phyloP scores from a whole-genome alignment of 2,113 vertebrate genomes.

The Heterotilapia buettikoferi region DNA sequence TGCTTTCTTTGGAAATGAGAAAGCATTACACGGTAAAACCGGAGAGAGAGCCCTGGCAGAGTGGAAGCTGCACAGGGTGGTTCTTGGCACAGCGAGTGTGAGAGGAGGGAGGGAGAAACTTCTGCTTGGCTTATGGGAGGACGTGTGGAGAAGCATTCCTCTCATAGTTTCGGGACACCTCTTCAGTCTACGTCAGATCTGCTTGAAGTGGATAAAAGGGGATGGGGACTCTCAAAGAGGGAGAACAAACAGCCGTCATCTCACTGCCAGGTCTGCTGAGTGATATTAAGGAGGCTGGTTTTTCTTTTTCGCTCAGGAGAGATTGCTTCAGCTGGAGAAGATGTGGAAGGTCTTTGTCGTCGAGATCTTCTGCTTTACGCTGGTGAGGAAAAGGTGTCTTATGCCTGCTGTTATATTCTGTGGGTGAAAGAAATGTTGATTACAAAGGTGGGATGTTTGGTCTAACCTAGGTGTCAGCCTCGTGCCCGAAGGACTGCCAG shows the following conservation, averaged over 20 bases:
- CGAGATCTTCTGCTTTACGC: constrained; percentile 10
- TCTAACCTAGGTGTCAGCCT: constrained; percentile 28
- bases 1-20: background rate
- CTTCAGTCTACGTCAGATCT: constrained; percentile 77
- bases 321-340: background rate
- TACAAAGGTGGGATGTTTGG: background rate
- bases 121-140: constrained; percentile 64
- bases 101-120: background rate
- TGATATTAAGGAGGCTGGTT: background rate
- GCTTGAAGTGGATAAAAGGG: constrained; percentile 53
- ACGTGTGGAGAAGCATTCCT: constrained; percentile 82
- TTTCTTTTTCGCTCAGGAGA: background rate
- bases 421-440: background rate
- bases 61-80: constrained; percentile 69
- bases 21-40: background rate
- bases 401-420: background rate
- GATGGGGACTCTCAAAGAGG: constrained; percentile 10
- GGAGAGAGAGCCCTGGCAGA: background rate
- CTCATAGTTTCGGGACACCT: constrained; percentile 82
- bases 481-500: constrained; percentile 25
- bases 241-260: background rate
- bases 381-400: constrained; percentile 46
- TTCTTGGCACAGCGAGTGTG: constrained; percentile 58
- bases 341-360: constrained; percentile 49
- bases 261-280: background rate